phyloP scores from a whole-genome alignment of 1,140 invertebrate species.

The Hylyphantes graminicola region DNA sequence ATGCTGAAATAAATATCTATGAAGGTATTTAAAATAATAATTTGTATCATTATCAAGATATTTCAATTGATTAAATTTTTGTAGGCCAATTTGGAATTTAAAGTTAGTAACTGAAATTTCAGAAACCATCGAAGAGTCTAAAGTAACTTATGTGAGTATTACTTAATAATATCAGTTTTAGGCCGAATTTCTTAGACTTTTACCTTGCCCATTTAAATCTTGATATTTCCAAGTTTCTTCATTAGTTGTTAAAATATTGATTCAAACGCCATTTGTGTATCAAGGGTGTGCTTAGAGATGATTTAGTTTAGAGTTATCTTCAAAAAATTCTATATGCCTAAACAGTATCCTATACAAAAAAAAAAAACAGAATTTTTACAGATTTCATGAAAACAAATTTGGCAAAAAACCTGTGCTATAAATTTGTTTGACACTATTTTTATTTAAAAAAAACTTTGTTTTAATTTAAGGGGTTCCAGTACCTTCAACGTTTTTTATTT shows the following conservation, averaged over 20 bases:
- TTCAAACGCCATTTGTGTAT: too few relatives aligned
- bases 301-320: background rate
- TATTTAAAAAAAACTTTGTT: too few relatives aligned
- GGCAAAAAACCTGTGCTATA: too few relatives aligned
- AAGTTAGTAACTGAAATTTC: conserved; percentile 66
- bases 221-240: background rate
- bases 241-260: too few relatives aligned
- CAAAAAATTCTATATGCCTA: background rate
- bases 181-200: background rate
- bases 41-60: background rate
- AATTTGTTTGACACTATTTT: too few relatives aligned
- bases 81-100: conserved; percentile 68
- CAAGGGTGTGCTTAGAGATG: background rate
- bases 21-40: too few relatives aligned
- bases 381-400: too few relatives aligned
- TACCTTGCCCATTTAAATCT: background rate
- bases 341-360: too few relatives aligned
- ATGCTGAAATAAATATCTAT: too few relatives aligned
- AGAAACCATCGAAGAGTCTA: conserved; percentile 63
- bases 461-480: too few relatives aligned
- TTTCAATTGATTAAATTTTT: conserved; percentile 7
- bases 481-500: too few relatives aligned
- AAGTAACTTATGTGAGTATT: conserved; percentile 65
- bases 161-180: background rate
- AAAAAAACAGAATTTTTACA: too few relatives aligned